These are phyloP conservation scores for Trachelus troglodyta DNA, from an alignment of 2,888 invertebrate genomes.

Conservation along the genomic window DNA sequence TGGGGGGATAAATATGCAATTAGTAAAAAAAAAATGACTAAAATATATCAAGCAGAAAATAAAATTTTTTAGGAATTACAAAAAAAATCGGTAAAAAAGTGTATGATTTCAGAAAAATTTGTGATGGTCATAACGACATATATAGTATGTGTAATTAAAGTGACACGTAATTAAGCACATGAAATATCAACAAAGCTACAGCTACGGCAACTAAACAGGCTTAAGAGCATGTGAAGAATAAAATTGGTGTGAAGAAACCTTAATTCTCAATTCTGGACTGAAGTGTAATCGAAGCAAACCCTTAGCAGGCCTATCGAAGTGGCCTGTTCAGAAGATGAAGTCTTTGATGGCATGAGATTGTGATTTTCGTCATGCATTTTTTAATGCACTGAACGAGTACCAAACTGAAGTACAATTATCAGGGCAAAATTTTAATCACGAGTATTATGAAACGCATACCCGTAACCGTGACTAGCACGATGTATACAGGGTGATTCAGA, in stretches of 20 bases:
- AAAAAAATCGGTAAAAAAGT: no score
- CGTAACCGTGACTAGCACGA: background rate
- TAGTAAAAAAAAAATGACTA: no score
- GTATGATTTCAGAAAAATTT: no score
- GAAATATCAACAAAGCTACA: background rate
- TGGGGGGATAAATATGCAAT: background rate
- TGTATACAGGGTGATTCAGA: no score
- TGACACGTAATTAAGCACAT: no score
- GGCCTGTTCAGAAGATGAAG: background rate
- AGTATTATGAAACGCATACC: background rate
- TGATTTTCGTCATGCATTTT: background rate
- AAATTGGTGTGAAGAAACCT: no score
- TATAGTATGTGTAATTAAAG: no score
- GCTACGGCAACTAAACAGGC: constrained; percentile 5
- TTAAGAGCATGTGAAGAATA: no score
- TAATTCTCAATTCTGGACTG: background rate
- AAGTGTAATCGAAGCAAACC: background rate
- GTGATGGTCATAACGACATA: no score
- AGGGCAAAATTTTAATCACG: background rate
- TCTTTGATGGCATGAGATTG: background rate
- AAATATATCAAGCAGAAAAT: no score
- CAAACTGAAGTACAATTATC: background rate
- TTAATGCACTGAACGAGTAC: background rate
- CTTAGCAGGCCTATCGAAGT: background rate
- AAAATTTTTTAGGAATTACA: no score